phyloP scores from a whole-genome alignment of 2,888 invertebrate genomes.

The Labia minor region DNA sequence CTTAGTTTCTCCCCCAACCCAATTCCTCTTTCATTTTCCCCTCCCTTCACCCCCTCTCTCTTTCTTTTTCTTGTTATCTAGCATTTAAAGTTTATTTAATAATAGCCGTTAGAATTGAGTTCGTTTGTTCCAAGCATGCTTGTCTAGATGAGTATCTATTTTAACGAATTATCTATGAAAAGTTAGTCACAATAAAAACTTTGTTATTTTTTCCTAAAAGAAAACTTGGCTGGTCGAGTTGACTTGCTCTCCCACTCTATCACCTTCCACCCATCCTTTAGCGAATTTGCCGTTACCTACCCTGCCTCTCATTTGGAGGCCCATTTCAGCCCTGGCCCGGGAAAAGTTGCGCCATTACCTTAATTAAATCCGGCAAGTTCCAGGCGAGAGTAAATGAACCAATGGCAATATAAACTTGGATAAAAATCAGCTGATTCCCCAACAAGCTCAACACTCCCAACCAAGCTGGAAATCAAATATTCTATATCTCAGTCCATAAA shows the following conservation, averaged over 20 bases:
- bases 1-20: too few relatives aligned
- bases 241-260: neutral
- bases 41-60: too few relatives aligned
- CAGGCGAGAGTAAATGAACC: slow-evolving; percentile 8
- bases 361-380: slow-evolving; percentile 2
- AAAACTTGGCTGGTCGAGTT: neutral
- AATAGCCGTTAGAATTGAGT: too few relatives aligned
- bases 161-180: neutral
- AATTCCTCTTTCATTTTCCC: too few relatives aligned
- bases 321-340: neutral
- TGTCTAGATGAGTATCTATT: neutral
- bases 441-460: too few relatives aligned
- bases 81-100: too few relatives aligned
- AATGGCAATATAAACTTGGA: slow-evolving; percentile 2
- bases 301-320: neutral
- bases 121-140: too few relatives aligned
- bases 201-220: neutral
- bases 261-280: neutral
- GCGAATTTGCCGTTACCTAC: neutral
- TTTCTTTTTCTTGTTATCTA: too few relatives aligned
- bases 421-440: neutral
- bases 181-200: neutral
- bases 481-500: too few relatives aligned
- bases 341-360: slow-evolving; percentile 5
- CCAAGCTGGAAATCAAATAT: too few relatives aligned